Evolutionary conservation across 1,140 invertebrate genomes (phyloP).

Genomic region (Pseudachorutes palmiensis): DNA sequence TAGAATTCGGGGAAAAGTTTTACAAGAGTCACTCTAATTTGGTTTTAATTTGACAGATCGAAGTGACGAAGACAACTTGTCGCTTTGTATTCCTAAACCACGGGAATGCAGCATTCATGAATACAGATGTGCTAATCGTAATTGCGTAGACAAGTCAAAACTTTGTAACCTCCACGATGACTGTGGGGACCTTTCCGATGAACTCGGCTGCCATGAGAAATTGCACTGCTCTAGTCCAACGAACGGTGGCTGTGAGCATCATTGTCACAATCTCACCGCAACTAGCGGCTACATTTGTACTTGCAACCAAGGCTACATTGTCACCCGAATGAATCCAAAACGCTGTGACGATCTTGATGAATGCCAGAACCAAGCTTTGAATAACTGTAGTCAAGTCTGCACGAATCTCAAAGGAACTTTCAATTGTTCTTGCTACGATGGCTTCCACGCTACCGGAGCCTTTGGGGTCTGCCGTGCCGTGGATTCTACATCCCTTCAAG

Average conservation of each 20-base stretch:
- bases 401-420: slow-evolving; percentile 86
- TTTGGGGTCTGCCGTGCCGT: slow-evolving; percentile 70
- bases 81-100: slow-evolving; percentile 62
- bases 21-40: not conserved
- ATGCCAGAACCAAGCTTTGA: slow-evolving; percentile 56
- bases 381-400: slow-evolving; percentile 87
- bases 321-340: slow-evolving; percentile 51
- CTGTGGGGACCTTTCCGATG: slow-evolving; percentile 43
- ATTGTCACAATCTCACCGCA: slow-evolving; percentile 73
- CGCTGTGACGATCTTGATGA: slow-evolving; percentile 66
- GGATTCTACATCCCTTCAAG: slow-evolving; percentile 41
- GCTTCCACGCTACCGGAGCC: slow-evolving; percentile 65
- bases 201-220: slow-evolving; percentile 68
- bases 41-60: slow-evolving; percentile 55
- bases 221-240: slow-evolving; percentile 60
- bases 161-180: slow-evolving; percentile 71
- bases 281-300: slow-evolving; percentile 78
- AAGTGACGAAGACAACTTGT: slow-evolving; percentile 87
- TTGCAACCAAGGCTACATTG: slow-evolving; percentile 72
- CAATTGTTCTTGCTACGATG: slow-evolving; percentile 73
- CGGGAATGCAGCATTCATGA: slow-evolving; percentile 56
- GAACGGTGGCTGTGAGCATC: slow-evolving; percentile 86
- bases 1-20: not conserved
- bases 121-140: slow-evolving; percentile 83
- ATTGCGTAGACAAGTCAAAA: slow-evolving; percentile 69